A percentile compares a stretch with the other conserved stretches of the same genome.
Evolutionary conservation across 37 sponge, comb jelly and placozoan genomes (phyloP).

Genomic region (Geodia barretti): DNA sequence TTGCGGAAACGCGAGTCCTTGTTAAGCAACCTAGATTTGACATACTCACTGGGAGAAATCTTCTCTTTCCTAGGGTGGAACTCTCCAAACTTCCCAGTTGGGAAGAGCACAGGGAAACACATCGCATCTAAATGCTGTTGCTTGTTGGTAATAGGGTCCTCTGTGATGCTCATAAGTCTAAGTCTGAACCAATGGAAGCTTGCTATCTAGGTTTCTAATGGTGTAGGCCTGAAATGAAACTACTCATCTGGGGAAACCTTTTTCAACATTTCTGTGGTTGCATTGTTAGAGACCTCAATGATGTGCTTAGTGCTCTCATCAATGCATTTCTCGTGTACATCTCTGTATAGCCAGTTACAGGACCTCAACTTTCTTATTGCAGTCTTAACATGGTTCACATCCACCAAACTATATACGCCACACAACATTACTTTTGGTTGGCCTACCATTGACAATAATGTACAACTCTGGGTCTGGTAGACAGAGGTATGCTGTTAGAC

Average conservation of each 20-base stretch:
- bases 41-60: slow-evolving; percentile 46
- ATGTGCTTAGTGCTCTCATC: slow-evolving; percentile 48
- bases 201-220: slow-evolving; percentile 25
- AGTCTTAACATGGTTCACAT: slow-evolving; percentile 26
- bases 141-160: slow-evolving; percentile 36
- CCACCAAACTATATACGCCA: slow-evolving; percentile 46
- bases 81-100: slow-evolving; percentile 55
- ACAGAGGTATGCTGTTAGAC: neutral
- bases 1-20: slow-evolving; percentile 60
- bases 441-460: slow-evolving; percentile 38
- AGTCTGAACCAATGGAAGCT: slow-evolving; percentile 45
- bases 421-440: slow-evolving; percentile 41
- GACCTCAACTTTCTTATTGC: slow-evolving; percentile 22
- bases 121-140: slow-evolving; percentile 34
- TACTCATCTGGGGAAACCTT: slow-evolving; percentile 25
- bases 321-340: slow-evolving; percentile 20
- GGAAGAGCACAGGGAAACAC: slow-evolving; percentile 58
- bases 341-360: slow-evolving; percentile 63
- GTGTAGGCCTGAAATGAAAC: slow-evolving; percentile 65
- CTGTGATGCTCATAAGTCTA: slow-evolving; percentile 42
- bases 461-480: slow-evolving; percentile 46
- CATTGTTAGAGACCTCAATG: slow-evolving; percentile 29
- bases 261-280: slow-evolving; percentile 38
- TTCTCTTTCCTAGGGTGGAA: slow-evolving; percentile 51
- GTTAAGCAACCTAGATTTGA: slow-evolving; percentile 49